Conservation (phyloP, 2,113 vertebrate genomes). For the Grantiella picta region DNA sequence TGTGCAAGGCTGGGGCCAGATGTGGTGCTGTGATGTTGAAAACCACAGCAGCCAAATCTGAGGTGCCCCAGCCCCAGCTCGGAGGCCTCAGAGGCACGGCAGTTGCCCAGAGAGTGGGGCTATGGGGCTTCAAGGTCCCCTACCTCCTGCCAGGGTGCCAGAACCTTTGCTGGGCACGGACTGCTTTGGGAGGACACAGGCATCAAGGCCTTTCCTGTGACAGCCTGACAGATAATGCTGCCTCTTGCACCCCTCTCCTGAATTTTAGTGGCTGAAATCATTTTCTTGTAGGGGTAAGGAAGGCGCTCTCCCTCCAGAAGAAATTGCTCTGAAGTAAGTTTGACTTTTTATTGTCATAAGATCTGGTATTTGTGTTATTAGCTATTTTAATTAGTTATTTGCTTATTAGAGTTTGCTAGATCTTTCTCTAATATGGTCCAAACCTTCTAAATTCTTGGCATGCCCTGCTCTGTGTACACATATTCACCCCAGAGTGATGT, state of each 20-base stretch:
- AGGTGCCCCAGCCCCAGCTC: neutral
- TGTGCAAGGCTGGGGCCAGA: neutral
- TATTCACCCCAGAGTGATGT: neutral
- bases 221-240: neutral
- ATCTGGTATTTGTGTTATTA: neutral
- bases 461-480: rapidly evolving
- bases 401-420: neutral
- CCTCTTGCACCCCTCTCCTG: neutral
- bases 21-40: neutral
- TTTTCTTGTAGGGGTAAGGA: neutral
- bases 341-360: neutral
- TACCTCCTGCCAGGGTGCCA: neutral
- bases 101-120: rapidly evolving
- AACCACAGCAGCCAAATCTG: neutral
- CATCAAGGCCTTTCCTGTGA: neutral
- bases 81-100: neutral
- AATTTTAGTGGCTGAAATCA: neutral
- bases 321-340: neutral
- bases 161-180: rapidly evolving
- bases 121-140: rapidly evolving
- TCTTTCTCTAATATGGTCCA: neutral
- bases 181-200: neutral
- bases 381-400: neutral
- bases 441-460: neutral
- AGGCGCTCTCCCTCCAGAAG: neutral